Conservation (phyloP, 2,888 invertebrate genomes). For the Nemurella pictetii region DNA sequence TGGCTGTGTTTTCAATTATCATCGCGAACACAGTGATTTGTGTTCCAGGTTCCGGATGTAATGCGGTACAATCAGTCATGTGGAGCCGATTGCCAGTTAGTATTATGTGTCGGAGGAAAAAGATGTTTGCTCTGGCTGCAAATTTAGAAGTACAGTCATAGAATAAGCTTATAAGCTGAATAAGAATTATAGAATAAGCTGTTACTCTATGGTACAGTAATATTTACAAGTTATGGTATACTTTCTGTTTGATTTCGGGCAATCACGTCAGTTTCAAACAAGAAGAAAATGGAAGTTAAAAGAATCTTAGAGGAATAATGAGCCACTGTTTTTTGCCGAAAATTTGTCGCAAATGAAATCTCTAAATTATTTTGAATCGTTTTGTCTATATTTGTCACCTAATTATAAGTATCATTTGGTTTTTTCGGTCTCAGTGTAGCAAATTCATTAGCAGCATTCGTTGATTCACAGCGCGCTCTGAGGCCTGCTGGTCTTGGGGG, state of each 20-base stretch:
- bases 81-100: background rate
- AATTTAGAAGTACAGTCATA: too few relatives aligned
- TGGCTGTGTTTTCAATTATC: background rate
- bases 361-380: background rate
- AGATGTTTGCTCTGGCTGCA: background rate
- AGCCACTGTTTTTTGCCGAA: background rate
- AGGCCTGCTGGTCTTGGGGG: background rate
- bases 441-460: conserved; percentile 1
- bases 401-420: background rate
- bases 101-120: too few relatives aligned
- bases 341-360: background rate
- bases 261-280: too few relatives aligned
- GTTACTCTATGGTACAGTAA: too few relatives aligned
- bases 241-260: too few relatives aligned
- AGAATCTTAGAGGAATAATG: too few relatives aligned
- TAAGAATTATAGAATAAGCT: too few relatives aligned
- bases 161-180: too few relatives aligned
- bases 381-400: background rate
- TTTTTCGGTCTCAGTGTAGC: background rate
- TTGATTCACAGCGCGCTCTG: background rate
- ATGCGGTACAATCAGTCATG: background rate
- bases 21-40: background rate
- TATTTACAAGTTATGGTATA: too few relatives aligned
- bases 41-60: background rate
- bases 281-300: too few relatives aligned